phyloP scores from a whole-genome alignment of 2,888 invertebrate genomes.

The Macroteleia sp. region DNA sequence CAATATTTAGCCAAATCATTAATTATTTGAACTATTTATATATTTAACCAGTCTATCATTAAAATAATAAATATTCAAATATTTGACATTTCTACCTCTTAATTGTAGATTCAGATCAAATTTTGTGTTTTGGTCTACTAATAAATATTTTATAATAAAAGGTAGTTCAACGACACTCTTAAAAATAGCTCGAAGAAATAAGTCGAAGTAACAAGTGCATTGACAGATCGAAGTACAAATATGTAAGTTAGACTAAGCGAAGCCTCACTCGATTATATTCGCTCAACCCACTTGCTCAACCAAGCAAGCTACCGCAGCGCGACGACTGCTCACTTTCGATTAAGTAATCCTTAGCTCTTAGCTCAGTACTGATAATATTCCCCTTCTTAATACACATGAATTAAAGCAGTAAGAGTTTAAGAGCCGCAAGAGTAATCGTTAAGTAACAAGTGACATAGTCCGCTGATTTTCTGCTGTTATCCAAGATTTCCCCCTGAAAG shows the following conservation, averaged over 20 bases:
- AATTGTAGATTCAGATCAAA: no score
- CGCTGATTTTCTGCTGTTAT: constrained; percentile 65
- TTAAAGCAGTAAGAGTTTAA: constrained; percentile 67
- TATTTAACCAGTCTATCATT: no score
- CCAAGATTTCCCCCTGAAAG: constrained; percentile 35
- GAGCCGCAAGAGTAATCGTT: constrained; percentile 62
- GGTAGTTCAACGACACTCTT: neutral
- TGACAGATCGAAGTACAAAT: constrained; percentile 59
- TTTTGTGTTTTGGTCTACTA: no score
- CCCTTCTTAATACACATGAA: constrained; percentile 69
- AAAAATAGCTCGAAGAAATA: neutral
- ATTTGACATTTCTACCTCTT: no score
- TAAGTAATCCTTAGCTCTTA: constrained; percentile 73
- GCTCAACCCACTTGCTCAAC: constrained; percentile 77
- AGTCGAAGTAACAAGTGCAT: constrained; percentile 52
- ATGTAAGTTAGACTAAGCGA: constrained; percentile 66
- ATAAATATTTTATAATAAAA: no score
- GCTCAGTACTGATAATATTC: constrained; percentile 69
- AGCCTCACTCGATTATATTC: constrained; percentile 68
- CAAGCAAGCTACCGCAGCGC: constrained; percentile 71
- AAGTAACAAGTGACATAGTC: constrained; percentile 66
- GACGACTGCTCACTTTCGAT: constrained; percentile 77
- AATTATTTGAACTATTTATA: no score
- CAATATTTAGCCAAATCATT: no score
- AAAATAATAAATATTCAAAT: no score